phyloP scores from a whole-genome alignment of 2,888 invertebrate genomes.

The Hipparchia semele region DNA sequence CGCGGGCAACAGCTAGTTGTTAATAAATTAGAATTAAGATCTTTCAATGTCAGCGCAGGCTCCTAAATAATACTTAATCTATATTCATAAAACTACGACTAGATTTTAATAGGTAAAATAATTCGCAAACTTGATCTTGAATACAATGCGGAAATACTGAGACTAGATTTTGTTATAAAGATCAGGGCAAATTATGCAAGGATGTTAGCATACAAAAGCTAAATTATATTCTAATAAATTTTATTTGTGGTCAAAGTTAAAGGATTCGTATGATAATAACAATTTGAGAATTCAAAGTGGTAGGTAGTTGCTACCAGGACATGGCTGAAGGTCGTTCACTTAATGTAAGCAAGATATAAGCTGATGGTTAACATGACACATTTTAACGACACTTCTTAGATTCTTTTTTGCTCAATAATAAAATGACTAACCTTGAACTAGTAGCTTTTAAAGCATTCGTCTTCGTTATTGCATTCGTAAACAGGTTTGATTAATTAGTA shows the following conservation, averaged over 20 bases:
- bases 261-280: conserved; percentile 56
- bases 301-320: conserved; percentile 60
- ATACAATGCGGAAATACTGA: conserved; percentile 29
- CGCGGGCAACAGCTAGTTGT: no score
- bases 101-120: background rate
- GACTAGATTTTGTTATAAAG: conserved; percentile 23
- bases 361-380: conserved; percentile 25
- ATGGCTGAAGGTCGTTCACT: conserved; percentile 60
- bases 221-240: conserved; percentile 41
- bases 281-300: conserved; percentile 41
- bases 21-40: no score
- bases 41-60: background rate
- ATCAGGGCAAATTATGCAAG: conserved; percentile 28
- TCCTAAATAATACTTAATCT: background rate
- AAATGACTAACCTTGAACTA: conserved; percentile 24
- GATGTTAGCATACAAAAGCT: conserved; percentile 16
- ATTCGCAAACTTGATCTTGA: background rate
- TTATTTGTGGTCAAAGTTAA: conserved; percentile 60
- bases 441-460: conserved; percentile 8
- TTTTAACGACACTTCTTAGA: conserved; percentile 19
- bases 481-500: conserved; percentile 18
- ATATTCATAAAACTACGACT: background rate
- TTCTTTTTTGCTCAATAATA: background rate
- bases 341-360: conserved; percentile 39
- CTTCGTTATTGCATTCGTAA: conserved; percentile 12